Evolutionary conservation across 2,888 invertebrate species (phyloP), one percentile per base, ranked within the genome.

Genomic region (Anaspis maculata): DNA sequence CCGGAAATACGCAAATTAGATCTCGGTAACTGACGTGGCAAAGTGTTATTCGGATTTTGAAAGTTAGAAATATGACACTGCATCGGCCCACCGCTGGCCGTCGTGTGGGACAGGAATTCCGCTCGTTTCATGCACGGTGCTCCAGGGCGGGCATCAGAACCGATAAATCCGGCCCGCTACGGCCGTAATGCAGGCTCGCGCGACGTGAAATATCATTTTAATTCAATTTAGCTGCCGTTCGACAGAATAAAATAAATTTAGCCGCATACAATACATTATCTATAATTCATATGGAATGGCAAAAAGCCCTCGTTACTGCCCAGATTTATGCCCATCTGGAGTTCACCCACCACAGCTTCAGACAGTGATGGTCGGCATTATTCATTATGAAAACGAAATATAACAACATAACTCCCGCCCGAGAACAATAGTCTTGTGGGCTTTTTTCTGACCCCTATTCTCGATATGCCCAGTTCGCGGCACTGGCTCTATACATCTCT

Each of bases 221-320:
- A 54, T 55, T 54, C 53, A 51, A 56, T 55, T 55, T 56, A 49
- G 51, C 52, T 52, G 52, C 52, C 54, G 52, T 44, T 54, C 52
- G 46, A 53, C 47, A 48, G 48, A 56, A 57, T 55, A 54, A 56
- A 57, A 56, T 56, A 56, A 51, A 53, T 56, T 51, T 52, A 49
- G 36, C 43, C 45, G 59, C 59, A 60, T 59, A 61, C 61, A 61
- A 61, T 60, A 56, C 59, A 54, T 57, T 56, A 61, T 61, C 57
- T 61, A 60, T 61, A 60, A 61, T 61, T 61, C 61, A 61, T 61
- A 59, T 52, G 47, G 34, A 38, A 35, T 30, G 33, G 41, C 45
- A 50, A 54, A 51, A 52, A 51, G 44, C 37, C 44, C 50, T 49
- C 51, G 52, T 52, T 52, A 52, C 49, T 39, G 46, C 39, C 13